Evolutionary conservation across 2,888 invertebrate genomes (phyloP).

Genomic region (Drosophila crucigera): DNA sequence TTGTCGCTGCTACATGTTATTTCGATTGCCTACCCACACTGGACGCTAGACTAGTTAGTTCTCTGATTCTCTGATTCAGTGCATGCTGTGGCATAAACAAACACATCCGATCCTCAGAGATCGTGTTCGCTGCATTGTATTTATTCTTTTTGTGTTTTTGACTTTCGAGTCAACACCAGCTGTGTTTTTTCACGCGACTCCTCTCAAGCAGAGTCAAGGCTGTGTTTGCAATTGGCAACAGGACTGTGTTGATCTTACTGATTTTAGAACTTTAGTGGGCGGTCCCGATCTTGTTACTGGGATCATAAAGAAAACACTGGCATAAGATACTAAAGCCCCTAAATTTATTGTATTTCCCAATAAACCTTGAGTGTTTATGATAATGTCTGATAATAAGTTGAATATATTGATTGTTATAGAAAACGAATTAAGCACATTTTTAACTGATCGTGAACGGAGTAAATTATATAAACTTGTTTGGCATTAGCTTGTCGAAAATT

Average conservation of each 20-base stretch:
- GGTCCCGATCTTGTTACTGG: slow-evolving; percentile 44
- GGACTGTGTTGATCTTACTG: slow-evolving; percentile 10
- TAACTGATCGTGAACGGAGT: not conserved
- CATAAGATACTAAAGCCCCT: not conserved
- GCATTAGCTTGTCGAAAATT: not conserved
- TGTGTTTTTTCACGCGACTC: slow-evolving; percentile 63
- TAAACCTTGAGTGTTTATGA: not conserved
- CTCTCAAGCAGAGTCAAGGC: slow-evolving; percentile 46
- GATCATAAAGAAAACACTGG: slow-evolving; percentile 29
- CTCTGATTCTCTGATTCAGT: slow-evolving; percentile 13
- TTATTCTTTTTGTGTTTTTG: slow-evolving; percentile 33
- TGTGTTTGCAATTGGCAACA: slow-evolving; percentile 31
- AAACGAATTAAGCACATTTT: not conserved
- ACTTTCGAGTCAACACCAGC: slow-evolving; percentile 46
- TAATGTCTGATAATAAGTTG: not conserved
- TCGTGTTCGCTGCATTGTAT: slow-evolving; percentile 55
- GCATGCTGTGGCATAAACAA: slow-evolving; percentile 76
- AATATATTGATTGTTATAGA: not conserved
- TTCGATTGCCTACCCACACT: slow-evolving; percentile 53
- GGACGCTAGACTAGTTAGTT: slow-evolving; percentile 12
- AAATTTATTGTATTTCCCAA: not conserved
- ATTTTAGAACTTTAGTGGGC: slow-evolving; percentile 17
- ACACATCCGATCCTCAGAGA: slow-evolving; percentile 39
- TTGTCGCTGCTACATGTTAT: slow-evolving; percentile 53
- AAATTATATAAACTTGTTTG: not conserved